phyloP scores from a whole-genome alignment of 2,888 invertebrate species.

The Amphipyra berbera region DNA sequence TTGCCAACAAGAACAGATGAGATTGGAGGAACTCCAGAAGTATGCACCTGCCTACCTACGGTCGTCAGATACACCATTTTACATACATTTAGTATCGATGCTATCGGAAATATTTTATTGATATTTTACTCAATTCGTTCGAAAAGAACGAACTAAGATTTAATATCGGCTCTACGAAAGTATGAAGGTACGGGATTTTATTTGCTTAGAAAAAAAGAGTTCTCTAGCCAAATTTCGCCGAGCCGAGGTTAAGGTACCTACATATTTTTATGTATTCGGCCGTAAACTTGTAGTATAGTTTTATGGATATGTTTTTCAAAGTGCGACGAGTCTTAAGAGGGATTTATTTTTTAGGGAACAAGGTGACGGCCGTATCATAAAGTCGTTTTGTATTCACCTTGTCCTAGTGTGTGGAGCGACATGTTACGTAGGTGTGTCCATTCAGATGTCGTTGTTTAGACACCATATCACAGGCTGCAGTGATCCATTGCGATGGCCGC shows the following conservation, averaged over 20 bases:
- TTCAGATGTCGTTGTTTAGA: constrained; percentile 83
- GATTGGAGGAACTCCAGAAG: constrained; percentile 75
- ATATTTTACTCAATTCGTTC: constrained; percentile 26
- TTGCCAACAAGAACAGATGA: constrained; percentile 77
- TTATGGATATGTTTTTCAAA: constrained; percentile 75
- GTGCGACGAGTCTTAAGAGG: constrained; percentile 69
- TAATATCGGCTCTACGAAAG: constrained; percentile 54
- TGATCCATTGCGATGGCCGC: constrained; percentile 86
- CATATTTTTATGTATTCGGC: constrained; percentile 73
- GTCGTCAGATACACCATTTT: constrained; percentile 19
- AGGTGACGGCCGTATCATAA: constrained; percentile 54
- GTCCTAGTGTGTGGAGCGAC: constrained; percentile 46
- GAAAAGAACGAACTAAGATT: constrained; percentile 21
- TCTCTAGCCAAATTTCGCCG: constrained; percentile 68
- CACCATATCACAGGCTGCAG: constrained; percentile 83
- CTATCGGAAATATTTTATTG: constrained; percentile 28
- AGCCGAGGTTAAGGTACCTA: constrained; percentile 63
- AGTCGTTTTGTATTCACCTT: constrained; percentile 49
- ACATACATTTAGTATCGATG: constrained; percentile 33
- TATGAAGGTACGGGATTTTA: constrained; percentile 64
- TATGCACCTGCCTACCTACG: constrained; percentile 63
- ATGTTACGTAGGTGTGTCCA: constrained; percentile 60
- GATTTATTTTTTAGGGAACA: constrained; percentile 65
- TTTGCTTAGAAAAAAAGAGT: constrained; percentile 59
- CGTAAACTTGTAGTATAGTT: constrained; percentile 77